Evolutionary conservation across 2,113 vertebrate species (phyloP), one percentile per base, ranked within the genome.

Genomic region (Felis chaus): DNA sequence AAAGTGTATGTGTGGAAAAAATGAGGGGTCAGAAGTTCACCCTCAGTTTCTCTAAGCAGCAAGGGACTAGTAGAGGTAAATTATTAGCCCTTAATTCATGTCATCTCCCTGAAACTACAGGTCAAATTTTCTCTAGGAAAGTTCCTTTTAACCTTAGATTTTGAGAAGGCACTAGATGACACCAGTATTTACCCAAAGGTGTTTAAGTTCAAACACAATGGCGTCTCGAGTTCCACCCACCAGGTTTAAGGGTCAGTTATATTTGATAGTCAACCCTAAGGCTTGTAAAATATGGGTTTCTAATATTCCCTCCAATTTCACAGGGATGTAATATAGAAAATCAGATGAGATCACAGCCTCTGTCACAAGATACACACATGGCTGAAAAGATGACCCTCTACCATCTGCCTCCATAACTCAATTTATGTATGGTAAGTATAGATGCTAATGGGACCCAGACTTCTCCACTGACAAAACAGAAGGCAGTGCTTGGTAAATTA

Each of bases 321-420:
- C 10, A 89, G 53, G 61, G 5, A 16, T 25, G 13, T 65, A 65
- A 48, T 18, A 45, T n/a, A 86, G 36, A 81, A 88, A 95, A 89
- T 23, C 21, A 16, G 29, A 91, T 53, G 31, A 91, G 71, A 68
- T 92, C 50, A 85, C 33, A 92, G 57, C 4, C 65, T 91, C 29
- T 69, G 36, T 69, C 76, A 89, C 29, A 74, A 94, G 57, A 45
- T 65, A 80, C 18, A 80, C 45, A 71, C 41, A 27, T 18, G 36
- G 33, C 41, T 25, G 5, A 85, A 63, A 31, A 61, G n/a, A 92
- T 94, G 69, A 83, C 18, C 88, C 53, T 96, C 36, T 63, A 91
- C 57, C 95, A 95, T 81, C 88, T 96, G 80, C 86, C 61, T 76
- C 31, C 3, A 5, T 95, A 96, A 97, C n/a, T 97, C 71, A 94